These are phyloP conservation scores for Heliothis subflexa DNA, from an alignment of 1,140 invertebrate species.

Conservation along the genomic window DNA sequence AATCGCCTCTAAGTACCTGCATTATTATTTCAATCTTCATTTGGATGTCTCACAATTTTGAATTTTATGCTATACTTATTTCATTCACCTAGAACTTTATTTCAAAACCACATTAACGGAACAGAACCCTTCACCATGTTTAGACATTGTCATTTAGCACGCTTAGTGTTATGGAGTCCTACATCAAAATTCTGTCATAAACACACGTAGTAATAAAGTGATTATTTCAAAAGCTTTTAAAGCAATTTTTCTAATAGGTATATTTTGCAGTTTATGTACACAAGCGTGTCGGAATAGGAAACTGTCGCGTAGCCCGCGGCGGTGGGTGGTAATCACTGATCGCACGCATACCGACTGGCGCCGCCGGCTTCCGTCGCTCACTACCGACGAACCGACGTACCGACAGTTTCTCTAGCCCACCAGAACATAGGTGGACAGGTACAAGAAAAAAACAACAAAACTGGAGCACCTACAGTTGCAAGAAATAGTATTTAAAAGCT, in stretches of 20 bases:
- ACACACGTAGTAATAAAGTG: neutral
- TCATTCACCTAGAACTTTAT: too few relatives aligned
- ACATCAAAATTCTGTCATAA: neutral
- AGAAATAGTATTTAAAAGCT: too few relatives aligned
- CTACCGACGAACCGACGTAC: neutral
- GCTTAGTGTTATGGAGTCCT: too few relatives aligned
- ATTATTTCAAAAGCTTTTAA: constrained; percentile 1
- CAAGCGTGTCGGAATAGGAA: constrained; percentile 37
- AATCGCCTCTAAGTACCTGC: too few relatives aligned
- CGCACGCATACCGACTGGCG: constrained; percentile 59
- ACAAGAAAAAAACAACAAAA: neutral
- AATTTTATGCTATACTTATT: too few relatives aligned
- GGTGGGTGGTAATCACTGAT: constrained; percentile 57
- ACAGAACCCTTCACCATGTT: too few relatives aligned
- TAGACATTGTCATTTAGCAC: too few relatives aligned
- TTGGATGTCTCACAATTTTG: too few relatives aligned
- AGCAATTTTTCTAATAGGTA: constrained; percentile 9
- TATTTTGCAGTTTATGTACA: constrained; percentile 11
- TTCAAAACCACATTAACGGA: too few relatives aligned
- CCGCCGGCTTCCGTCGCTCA: constrained; percentile 49
- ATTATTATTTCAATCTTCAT: too few relatives aligned
- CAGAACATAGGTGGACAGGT: neutral
- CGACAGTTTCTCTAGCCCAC: constrained; percentile 43
- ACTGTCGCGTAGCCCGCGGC: constrained; percentile 31
- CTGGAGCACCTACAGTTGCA: neutral